phyloP scores from a whole-genome alignment of 2,797 vertebrate species.

The Pseudotriccus pelzelni region DNA sequence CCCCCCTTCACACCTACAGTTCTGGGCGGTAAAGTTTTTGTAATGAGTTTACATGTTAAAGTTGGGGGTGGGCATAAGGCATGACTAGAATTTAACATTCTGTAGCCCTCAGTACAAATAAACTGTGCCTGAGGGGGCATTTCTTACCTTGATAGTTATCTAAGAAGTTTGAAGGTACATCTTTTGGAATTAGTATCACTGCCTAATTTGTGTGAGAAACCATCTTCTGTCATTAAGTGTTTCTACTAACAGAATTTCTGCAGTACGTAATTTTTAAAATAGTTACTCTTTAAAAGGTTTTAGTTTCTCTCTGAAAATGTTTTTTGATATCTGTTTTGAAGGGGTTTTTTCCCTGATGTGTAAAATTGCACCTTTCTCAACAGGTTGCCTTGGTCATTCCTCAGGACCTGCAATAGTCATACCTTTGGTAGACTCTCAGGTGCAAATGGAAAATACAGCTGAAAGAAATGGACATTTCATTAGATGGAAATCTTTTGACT shows the following conservation, averaged over 20 bases:
- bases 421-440: not conserved
- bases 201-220: not conserved
- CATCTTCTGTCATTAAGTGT: not conserved
- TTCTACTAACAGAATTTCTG: not conserved
- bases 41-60: constrained; percentile 37
- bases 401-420: not conserved
- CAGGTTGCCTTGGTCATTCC: not conserved
- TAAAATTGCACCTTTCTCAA: not conserved
- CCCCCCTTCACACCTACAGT: constrained; percentile 57
- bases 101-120: constrained; percentile 15
- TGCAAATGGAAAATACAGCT: not conserved
- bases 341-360: not conserved
- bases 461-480: not conserved
- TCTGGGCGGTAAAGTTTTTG: constrained; percentile 54
- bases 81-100: constrained; percentile 28
- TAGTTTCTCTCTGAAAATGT: not conserved
- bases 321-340: not conserved
- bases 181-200: not conserved
- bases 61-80: constrained; percentile 16
- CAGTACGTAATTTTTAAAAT: not conserved
- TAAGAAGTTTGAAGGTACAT: constrained; percentile 10
- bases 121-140: not conserved
- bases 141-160: constrained; percentile 26
- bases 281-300: not conserved
- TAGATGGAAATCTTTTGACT: not conserved